phyloP scores from a whole-genome alignment of 2,113 vertebrate genomes.

The Lipophrys pholis region DNA sequence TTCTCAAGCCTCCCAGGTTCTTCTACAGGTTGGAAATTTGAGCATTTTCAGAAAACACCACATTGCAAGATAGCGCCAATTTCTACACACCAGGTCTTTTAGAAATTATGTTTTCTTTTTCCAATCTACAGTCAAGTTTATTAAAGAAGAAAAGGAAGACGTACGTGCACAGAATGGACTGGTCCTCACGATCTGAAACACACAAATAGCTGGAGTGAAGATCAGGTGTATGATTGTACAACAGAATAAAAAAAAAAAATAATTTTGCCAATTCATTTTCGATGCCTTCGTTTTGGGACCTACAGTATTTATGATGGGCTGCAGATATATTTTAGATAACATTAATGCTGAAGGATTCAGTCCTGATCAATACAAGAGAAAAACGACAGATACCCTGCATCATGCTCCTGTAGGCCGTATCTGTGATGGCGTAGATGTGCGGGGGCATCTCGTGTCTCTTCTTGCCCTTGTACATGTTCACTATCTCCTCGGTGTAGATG shows the following conservation, averaged over 20 bases:
- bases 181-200: constrained; percentile 81
- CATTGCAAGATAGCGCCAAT: no score
- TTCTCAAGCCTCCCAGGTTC: no score
- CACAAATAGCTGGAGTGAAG: background rate
- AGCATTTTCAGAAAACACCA: no score
- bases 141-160: constrained; percentile 17
- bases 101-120: background rate
- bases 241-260: no score
- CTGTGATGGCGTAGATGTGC: constrained; percentile 92
- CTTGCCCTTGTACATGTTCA: constrained; percentile 94
- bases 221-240: background rate
- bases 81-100: background rate
- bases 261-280: no score
- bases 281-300: no score
- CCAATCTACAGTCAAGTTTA: no score
- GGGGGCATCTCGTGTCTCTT: constrained; percentile 93
- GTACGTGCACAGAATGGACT: constrained; percentile 85
- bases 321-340: no score
- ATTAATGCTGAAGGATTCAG: no score
- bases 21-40: no score
- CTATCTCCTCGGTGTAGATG: constrained; percentile 91
- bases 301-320: no score
- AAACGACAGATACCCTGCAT: constrained; percentile 85
- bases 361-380: no score
- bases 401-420: constrained; percentile 93